Evolutionary conservation across 2,888 invertebrate genomes (phyloP), one percentile per base, ranked within the genome.

Genomic region (Aphodius granarius): DNA sequence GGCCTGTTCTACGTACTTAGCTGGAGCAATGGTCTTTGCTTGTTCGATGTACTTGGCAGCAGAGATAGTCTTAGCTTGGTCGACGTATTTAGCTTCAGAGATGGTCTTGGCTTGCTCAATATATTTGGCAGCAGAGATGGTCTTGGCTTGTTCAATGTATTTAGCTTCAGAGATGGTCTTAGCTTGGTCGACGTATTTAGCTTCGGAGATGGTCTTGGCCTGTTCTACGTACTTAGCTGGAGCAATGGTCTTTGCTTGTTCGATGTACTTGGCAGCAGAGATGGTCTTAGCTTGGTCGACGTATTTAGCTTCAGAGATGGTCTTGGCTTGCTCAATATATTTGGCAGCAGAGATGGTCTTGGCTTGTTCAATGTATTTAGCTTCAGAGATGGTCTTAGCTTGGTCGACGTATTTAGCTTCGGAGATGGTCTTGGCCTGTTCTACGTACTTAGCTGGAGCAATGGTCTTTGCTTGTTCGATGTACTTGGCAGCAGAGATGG

Each of bases 381-480:
- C 66, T 17, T 17, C 17, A 20, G 66, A 16, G 13, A 66, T 18
- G 2, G 66, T 66, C 18, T 66, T 66, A 3, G 17, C 66, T 17
- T 66, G 66, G 66, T 66, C 66, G 13, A 66, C 18, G 18, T 18
- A 19, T 18, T 66, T 66, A 3, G 66, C 66, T 4, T 17, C 13
- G 4, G 18, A 16, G 18, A 66, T 66, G 3, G 18, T 19, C 20
- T 66, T 66, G 18, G 66, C 66, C 20, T 66, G 66, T 13, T 18
- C n/a, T 13, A 66, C 20, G 66, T 18, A 19, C 18, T 66, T 66
- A 18, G 66, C 66, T 17, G 13, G 66, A 66, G 18, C 66, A 9
- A 66, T 66, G n/a, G 66, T 66, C 18, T 66, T 66, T 13, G 17
- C 66, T 66, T 66, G 66, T 3, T 66, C 66, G 18, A 66, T 64